Percentiles rank a stretch among this genome's conserved stretches.
These are phyloP conservation scores for Tadarida brasiliensis DNA, from an alignment of 2,797 vertebrate genomes.

Conservation along the genomic window DNA sequence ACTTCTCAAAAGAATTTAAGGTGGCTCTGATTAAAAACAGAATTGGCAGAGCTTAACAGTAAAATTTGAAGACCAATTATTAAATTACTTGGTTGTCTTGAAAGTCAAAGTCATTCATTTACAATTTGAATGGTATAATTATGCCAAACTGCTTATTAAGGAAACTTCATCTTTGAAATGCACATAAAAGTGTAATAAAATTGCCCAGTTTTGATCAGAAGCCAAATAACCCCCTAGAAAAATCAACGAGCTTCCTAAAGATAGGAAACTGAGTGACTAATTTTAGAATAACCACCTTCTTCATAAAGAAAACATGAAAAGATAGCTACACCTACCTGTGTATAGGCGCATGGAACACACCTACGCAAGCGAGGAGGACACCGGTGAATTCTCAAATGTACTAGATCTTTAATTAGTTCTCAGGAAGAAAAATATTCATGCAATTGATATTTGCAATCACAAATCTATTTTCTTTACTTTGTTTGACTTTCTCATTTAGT, in stretches of 20 bases:
- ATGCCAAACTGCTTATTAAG: background rate
- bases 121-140: background rate
- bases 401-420: background rate
- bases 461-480: background rate
- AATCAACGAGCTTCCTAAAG: background rate
- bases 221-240: conserved; percentile 2
- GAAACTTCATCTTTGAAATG: conserved; percentile 39
- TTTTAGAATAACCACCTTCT: background rate
- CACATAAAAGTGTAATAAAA: background rate
- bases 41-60: conserved; percentile 36
- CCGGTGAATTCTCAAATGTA: background rate
- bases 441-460: background rate
- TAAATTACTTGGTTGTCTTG: conserved; percentile 16
- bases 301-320: background rate
- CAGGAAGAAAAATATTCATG: background rate
- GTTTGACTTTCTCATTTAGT: background rate
- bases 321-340: background rate
- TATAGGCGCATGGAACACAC: background rate
- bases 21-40: conserved; percentile 27
- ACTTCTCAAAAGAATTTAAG: conserved; percentile 15
- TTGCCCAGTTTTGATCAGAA: background rate
- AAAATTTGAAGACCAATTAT: conserved; percentile 23
- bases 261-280: background rate
- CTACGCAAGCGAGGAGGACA: background rate
- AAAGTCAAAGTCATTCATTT: conserved; percentile 42